Conservation (phyloP, 2,113 vertebrate genomes). For the Oceanodroma tethys region DNA sequence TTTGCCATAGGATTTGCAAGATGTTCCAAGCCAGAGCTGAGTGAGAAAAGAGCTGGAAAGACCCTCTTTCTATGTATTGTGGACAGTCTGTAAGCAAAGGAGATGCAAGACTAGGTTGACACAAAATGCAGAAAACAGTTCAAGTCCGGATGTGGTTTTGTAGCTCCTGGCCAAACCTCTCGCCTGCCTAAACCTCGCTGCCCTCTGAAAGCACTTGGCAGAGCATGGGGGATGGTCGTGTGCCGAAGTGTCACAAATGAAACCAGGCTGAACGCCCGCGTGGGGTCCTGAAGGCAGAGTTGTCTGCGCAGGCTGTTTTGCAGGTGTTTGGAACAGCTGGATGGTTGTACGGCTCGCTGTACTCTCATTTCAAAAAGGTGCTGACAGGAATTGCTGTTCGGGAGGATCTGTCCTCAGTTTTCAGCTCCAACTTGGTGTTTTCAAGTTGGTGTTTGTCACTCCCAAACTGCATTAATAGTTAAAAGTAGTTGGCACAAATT, state of each 20-base stretch:
- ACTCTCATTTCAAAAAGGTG: neutral
- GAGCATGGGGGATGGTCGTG: neutral
- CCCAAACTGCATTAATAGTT: neutral
- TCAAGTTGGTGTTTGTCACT: neutral
- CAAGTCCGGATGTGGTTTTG: conserved; percentile 27
- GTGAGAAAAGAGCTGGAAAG: neutral
- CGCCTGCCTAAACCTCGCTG: neutral
- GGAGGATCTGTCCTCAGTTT: neutral
- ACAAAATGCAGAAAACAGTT: neutral
- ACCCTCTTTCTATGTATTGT: neutral
- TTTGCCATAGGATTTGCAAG: neutral
- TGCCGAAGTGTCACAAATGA: neutral
- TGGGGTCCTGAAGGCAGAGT: neutral
- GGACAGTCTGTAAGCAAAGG: neutral
- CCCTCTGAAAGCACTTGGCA: neutral
- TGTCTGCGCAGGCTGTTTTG: neutral
- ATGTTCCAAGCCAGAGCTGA: neutral
- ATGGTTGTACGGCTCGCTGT: accelerated
- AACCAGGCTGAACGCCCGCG: neutral
- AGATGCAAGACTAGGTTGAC: neutral
- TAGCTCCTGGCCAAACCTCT: neutral
- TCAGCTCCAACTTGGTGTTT: neutral
- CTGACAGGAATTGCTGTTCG: neutral
- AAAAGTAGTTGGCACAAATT: neutral
- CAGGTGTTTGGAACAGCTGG: neutral